Evolutionary conservation across 2,888 invertebrate species (phyloP).

Genomic region (Autographa pulchrina): DNA sequence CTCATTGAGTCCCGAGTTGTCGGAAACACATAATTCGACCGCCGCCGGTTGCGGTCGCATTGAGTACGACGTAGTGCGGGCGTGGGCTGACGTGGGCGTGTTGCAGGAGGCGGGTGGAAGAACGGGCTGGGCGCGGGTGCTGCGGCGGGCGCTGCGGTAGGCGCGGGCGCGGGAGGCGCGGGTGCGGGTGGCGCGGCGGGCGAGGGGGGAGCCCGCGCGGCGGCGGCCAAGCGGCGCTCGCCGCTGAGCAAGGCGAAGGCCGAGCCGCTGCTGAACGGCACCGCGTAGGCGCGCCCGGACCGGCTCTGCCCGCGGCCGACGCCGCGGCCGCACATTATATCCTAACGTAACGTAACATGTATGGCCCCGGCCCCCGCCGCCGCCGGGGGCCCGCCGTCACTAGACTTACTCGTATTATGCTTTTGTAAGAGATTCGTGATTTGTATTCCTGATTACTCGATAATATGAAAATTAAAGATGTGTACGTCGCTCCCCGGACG

Average conservation of each 20-base stretch:
- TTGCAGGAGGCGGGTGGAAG: conserved; percentile 85
- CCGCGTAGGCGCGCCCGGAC: conserved; percentile 78
- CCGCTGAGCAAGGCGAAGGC: conserved; percentile 88
- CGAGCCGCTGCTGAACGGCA: conserved; percentile 92
- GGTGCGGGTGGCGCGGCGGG: conserved; percentile 42
- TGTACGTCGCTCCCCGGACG: conserved; percentile 85
- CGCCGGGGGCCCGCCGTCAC: conserved; percentile 57
- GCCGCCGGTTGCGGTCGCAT: conserved; percentile 8
- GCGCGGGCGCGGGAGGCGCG: conserved; percentile 30
- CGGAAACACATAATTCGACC: conserved; percentile 2
- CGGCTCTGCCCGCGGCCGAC: conserved; percentile 34
- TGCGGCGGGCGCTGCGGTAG: conserved; percentile 15
- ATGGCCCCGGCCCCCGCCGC: conserved; percentile 49
- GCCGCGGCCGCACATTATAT: conserved; percentile 53
- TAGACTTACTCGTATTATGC: conserved; percentile 87
- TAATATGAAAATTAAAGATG: conserved; percentile 83
- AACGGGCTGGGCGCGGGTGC: conserved; percentile 76
- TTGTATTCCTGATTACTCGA: conserved; percentile 89
- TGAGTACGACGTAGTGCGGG: neutral
- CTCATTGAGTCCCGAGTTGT: conserved; percentile 5
- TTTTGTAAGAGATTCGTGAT: conserved; percentile 88
- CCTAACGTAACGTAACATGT: conserved; percentile 69
- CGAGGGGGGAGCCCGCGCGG: conserved; percentile 39
- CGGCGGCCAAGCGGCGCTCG: conserved; percentile 76
- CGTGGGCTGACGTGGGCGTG: conserved; percentile 21